Evolutionary conservation across 2,888 invertebrate genomes (phyloP), one percentile per base, ranked within the genome.

Genomic region (Caradrina clavipalpis): DNA sequence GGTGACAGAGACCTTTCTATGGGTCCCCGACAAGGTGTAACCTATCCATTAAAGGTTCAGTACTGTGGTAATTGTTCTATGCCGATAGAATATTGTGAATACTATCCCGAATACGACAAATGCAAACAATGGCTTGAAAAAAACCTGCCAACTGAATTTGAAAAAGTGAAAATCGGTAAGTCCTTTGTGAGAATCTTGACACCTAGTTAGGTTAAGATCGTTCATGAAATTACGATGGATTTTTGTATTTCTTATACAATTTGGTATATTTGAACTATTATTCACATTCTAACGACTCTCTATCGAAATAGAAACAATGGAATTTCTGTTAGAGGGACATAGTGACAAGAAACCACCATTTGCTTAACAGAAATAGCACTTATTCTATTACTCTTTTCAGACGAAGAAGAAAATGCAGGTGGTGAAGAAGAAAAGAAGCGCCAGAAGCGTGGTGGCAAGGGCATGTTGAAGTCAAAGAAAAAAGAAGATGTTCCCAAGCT

Each of bases 81-180:
- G 97, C 99, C 99, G n/a, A 98, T 98, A 90, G 99, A 99, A 98
- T 99, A 99, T 92, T 99, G 99, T 93, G 99, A 99, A 96, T 99
- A 98, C 93, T 99, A 99, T 94, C 99, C 99, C 13, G 99, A 99
- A 92, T 99, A 98, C 91, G 99, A 99, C 80, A 99, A 99, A 94
- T 99, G 99, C 92, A 99, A 99, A 92, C 98, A 98, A 82, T 99
- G 99, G 99, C 94, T 99, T 79, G 99, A 99, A 93, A 98, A 98
- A 88, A 97, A 99, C 96, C 96, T 99, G 80, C 99, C 99, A 0
- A 98, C 98, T 56, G 98, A 99, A 92, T 99, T 99, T 92, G 98
- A 98, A 88, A 98, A 98, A 94, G 97, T 98, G 2, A 98, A 98
- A 96, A 96, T 98, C 84, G 97, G 97, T 96, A 94, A 96, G 87